phyloP scores from a whole-genome alignment of 2,113 vertebrate genomes.

The Ophthalmolycus amberensis region DNA sequence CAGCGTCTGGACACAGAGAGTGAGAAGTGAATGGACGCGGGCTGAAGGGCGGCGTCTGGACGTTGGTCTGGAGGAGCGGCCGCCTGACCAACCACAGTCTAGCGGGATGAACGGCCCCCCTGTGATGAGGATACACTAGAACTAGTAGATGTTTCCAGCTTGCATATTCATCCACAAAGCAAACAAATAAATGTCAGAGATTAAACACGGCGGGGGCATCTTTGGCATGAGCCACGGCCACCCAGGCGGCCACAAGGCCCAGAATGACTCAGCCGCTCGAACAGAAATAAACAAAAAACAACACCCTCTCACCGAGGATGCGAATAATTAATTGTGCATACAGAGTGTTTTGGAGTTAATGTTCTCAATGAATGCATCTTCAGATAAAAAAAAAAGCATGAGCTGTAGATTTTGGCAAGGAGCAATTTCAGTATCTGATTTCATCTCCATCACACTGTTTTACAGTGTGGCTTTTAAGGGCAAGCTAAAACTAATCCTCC shows the following conservation, averaged over 20 bases:
- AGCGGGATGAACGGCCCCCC: conserved; percentile 78
- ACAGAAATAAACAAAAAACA: conserved; percentile 71
- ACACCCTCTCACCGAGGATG: conserved; percentile 31
- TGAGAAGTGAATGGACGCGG: conserved; percentile 30
- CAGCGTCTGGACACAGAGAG: conserved; percentile 31
- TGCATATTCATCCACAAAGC: conserved; percentile 80
- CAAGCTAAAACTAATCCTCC: conserved; percentile 72
- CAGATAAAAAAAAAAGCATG: background rate
- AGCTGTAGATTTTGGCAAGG: conserved; percentile 34
- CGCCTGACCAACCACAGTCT: conserved; percentile 78
- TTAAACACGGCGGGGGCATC: conserved; percentile 79
- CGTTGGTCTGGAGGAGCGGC: conserved; percentile 56
- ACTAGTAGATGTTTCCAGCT: conserved; percentile 78
- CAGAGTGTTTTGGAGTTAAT: conserved; percentile 18
- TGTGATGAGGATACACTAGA: conserved; percentile 74
- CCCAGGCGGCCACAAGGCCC: conserved; percentile 69
- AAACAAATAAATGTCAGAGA: conserved; percentile 82
- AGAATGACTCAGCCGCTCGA: conserved; percentile 57
- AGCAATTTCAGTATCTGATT: conserved; percentile 65
- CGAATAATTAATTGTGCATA: conserved; percentile 61
- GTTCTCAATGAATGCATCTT: conserved; percentile 29
- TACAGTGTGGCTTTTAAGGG: conserved; percentile 58
- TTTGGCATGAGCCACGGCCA: conserved; percentile 76
- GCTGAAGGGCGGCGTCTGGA: conserved; percentile 59
- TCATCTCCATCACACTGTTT: conserved; percentile 69